Conservation (phyloP, 2,113 vertebrate species). For the Halichoerus grypus region DNA sequence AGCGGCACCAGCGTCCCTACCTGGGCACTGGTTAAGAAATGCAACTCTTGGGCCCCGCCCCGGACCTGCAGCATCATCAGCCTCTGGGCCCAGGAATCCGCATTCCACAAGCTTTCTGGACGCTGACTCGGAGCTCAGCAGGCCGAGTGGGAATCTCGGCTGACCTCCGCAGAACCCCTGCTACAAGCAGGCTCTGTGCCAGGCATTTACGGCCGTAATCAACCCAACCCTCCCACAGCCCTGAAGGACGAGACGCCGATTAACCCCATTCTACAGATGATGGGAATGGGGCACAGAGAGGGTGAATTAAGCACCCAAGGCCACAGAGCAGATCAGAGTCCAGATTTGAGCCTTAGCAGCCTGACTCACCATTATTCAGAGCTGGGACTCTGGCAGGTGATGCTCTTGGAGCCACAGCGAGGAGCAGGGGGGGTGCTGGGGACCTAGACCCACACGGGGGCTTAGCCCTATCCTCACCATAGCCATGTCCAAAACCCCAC, state of each 20-base stretch:
- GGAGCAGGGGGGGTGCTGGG: not conserved
- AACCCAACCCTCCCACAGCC: fast-evolving
- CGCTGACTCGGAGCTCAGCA: fast-evolving
- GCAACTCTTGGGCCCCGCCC: too few relatives aligned
- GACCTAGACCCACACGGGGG: not conserved
- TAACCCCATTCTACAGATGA: too few relatives aligned
- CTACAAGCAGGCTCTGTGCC: not conserved
- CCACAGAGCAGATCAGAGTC: not conserved
- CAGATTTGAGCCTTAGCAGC: fast-evolving
- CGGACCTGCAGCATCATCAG: not conserved
- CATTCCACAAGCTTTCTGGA: not conserved
- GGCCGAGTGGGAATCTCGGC: fast-evolving
- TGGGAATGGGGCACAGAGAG: not conserved
- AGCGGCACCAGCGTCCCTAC: not conserved
- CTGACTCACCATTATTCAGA: not conserved
- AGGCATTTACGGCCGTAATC: fast-evolving
- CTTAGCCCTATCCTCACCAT: not conserved
- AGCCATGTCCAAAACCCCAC: fast-evolving
- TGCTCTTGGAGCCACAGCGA: fast-evolving
- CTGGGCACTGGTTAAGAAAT: not conserved
- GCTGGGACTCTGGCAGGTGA: not conserved
- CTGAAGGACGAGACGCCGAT: fast-evolving
- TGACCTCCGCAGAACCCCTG: fast-evolving
- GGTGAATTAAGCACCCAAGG: fast-evolving
- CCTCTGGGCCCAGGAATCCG: fast-evolving